Base-by-base conservation (phyloP, 2,113 vertebrate genomes). In the Dendropsophus ebraccatus region DNA sequence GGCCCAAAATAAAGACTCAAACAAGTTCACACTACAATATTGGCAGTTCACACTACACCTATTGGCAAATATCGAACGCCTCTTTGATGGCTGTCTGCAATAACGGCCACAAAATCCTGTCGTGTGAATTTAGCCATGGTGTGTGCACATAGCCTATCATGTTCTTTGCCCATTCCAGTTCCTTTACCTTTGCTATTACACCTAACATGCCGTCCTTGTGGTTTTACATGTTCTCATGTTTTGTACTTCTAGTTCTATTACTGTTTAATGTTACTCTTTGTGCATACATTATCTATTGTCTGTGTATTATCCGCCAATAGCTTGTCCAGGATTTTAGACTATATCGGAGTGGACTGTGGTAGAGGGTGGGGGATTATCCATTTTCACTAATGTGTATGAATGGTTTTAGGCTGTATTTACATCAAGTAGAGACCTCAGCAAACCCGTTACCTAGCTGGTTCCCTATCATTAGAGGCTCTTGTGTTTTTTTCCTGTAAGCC, bases 401-500 rank as follows among this genome's bases (percentile, higher is more conserved):
- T 54, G 77, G 77, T 47, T 81, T 82, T 82, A 70, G 62, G 21
- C 60, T 32, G 80, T 69, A 82, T 70, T 67, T 82, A 82, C 80
- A 69, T 47, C 73, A 49, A 77, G 54, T 62, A 13, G n/a, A 76
- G 72, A 84, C 72, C 70, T 84, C 56, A 76, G 83, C 32, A 76
- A 84, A 75, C 73, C 83, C 14, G 56, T 84, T 77, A 65, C 82
- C 83, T 76, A 41, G 52, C 60, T 76, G 76, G 83, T 76, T 58
- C 73, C 54, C 83, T 84, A 76, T 84, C 83, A 84, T 84, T 84
- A 84, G 73, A 84, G 56, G 73, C 73, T 76, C 54, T 65, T 60
- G 72, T 58, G 32, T 72, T 83, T 73, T 84, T 84, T 62, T 84
- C 49, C 54, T 75, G 17, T 84, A 84, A 84, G 56, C 83, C 56